Evolutionary conservation across 2,888 invertebrate genomes (phyloP), one percentile per base, ranked within the genome.

Genomic region (Caenorhabditis afra): DNA sequence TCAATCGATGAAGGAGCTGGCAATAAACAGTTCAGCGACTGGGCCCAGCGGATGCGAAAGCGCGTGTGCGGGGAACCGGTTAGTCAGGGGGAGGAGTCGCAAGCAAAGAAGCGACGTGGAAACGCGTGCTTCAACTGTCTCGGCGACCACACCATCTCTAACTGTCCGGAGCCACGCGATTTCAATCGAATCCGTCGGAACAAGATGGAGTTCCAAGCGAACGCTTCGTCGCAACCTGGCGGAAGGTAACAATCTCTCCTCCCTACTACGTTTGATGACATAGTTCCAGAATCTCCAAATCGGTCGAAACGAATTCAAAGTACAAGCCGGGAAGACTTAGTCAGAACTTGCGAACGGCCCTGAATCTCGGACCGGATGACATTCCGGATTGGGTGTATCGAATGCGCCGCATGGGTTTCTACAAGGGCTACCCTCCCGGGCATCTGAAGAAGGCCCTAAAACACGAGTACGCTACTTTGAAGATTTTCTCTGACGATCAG

Each of bases 351-450:
- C 67, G 82, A 45, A 47, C 68, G 20, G 84, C 82, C 1, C 49
- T 81, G 62, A 67, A 59, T n/a, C 91, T 95, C 3, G 92, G 93
- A 64, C 91, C 93, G 7, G 91, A 94, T 87, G 94, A 96, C 90
- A 90, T 96, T 50, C 97, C 97, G 0, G 91, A 93, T 10, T 94
- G 95, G 91, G 94, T 96, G 83, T 97, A 97, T 91, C 92, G 92
- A 71, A 96, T 98, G 97, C 92, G 97, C 73, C 61, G 68, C 41
- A 81, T 84, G 84, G 87, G 87, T 14, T 84, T 87, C 52, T 85
- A 92, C 7, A 91, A 95, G 37, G 97, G 97, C 0, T 98, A 97
- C 91, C 97, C 98, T 0, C 97, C 96, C 0, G 97, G 96, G 1
- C 97, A 97, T 96, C 91, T 97, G 71, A 94, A 95, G 88, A 95